Base-by-base conservation (phyloP, 2,797 vertebrate species). In the Brachymystax lenok region DNA sequence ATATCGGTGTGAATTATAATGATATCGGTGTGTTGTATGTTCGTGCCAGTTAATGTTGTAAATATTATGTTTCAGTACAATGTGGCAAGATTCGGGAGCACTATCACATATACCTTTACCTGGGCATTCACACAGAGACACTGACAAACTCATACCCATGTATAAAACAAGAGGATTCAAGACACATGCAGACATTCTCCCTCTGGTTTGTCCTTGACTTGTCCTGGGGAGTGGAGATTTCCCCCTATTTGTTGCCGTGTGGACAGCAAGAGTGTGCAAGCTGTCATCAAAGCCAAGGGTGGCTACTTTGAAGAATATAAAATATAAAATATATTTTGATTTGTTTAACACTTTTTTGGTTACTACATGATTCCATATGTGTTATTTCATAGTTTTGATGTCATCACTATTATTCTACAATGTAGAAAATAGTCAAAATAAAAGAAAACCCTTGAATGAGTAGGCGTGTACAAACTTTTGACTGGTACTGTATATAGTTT, bases 121-220 rank as follows among this genome's bases (percentile, higher is more conserved):
- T 59, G 56, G 56, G 16, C 17, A 71, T 5, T 2, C 40, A 74
- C 51, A 10, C 12, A 84, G 74, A 76, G 75, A 77, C 80, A 80
- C n/a, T 40, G 35, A 40, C 35, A 40, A 7, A 40, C 35, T 40
- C 35, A 67, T 66, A 24, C 71, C 51, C n/a, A 67, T 46, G 5
- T 8, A n/a, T 56, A 77, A 79, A 86, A 87, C 13, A 0, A 82
- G 85, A 78, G 7, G 82, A 89, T 87, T 73, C 50, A 88, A 83
- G 78, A 85, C 74, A 77, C 83, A 76, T 71, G 74, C 77, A 69
- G 79, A 77, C 3, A 74, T 59, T 14, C 3, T 83, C 76, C 61
- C 86, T 86, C 82, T 80, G 82, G 83, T 84, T 86, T 84, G 90
- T 83, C 90, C 90, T 92, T 91, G 88, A 90, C 82, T 86, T 59